These are phyloP conservation scores for Nephila pilipes DNA, from an alignment of 1,140 invertebrate species.

Conservation along the genomic window DNA sequence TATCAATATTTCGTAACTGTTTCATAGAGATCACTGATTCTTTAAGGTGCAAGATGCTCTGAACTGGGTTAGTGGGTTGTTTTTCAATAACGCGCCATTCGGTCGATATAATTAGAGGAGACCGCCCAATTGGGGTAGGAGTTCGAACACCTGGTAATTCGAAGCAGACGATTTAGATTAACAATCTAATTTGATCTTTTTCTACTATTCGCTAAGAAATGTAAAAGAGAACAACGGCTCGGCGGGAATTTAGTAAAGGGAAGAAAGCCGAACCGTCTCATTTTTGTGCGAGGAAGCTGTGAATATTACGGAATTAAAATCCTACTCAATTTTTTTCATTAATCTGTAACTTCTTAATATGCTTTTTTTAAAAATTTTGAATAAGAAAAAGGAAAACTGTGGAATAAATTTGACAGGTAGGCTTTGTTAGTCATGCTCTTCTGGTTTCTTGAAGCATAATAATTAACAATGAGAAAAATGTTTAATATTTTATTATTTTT, in stretches of 20 bases:
- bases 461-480: not conserved
- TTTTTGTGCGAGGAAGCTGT: not conserved
- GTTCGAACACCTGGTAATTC: slow-evolving; percentile 11
- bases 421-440: not conserved
- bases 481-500: not conserved
- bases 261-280: not conserved
- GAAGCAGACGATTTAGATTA: slow-evolving; percentile 15
- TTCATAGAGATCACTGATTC: not conserved
- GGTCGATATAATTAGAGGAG: not conserved
- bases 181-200: not conserved
- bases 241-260: not conserved
- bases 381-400: not conserved
- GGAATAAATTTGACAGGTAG: not conserved
- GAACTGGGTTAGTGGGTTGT: slow-evolving; percentile 54
- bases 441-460: not conserved
- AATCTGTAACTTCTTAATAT: not conserved
- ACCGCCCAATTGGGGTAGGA: not conserved
- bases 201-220: not conserved
- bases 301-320: not conserved
- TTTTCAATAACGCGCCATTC: slow-evolving; percentile 27
- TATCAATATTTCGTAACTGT: not conserved
- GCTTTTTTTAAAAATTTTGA: not conserved
- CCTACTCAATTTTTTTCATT: not conserved
- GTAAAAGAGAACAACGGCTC: not conserved
- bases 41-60: not conserved